These are phyloP conservation scores for Malthinus flaveolus DNA, from an alignment of 2,888 invertebrate genomes.

Conservation along the genomic window DNA sequence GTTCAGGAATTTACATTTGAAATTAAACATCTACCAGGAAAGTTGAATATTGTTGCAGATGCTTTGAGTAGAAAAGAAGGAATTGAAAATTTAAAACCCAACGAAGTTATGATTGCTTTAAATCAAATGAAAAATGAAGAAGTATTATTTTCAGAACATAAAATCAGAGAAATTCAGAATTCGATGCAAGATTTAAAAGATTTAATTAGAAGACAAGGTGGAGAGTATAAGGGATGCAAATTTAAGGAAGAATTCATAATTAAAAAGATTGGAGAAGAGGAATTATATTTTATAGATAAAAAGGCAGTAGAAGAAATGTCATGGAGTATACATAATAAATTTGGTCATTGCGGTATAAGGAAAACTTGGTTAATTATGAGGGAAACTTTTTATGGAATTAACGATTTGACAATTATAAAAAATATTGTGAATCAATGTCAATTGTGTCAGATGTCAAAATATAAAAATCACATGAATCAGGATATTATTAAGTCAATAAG, in stretches of 20 bases:
- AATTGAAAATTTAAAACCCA: too few relatives aligned
- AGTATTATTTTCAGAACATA: too few relatives aligned
- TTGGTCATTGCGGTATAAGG: constrained; percentile 3
- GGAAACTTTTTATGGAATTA: background rate
- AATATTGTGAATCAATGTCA: constrained; percentile 8
- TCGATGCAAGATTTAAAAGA: background rate
- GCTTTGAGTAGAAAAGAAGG: too few relatives aligned
- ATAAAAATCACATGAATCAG: constrained; percentile 3
- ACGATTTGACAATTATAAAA: background rate
- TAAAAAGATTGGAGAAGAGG: background rate
- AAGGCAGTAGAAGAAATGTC: background rate
- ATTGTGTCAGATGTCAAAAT: constrained; percentile 1
- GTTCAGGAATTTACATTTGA: too few relatives aligned
- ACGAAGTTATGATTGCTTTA: too few relatives aligned
- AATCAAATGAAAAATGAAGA: too few relatives aligned
- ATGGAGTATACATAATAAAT: background rate
- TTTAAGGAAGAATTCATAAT: background rate
- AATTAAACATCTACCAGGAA: too few relatives aligned
- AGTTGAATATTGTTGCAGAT: too few relatives aligned
- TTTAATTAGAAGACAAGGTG: background rate
- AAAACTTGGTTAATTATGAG: constrained; percentile 1
- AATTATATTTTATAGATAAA: background rate
- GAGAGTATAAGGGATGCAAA: background rate
- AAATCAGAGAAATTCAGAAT: background rate
- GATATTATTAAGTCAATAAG: background rate